phyloP scores from a whole-genome alignment of 2,888 invertebrate species.

The Conomelus anceps region DNA sequence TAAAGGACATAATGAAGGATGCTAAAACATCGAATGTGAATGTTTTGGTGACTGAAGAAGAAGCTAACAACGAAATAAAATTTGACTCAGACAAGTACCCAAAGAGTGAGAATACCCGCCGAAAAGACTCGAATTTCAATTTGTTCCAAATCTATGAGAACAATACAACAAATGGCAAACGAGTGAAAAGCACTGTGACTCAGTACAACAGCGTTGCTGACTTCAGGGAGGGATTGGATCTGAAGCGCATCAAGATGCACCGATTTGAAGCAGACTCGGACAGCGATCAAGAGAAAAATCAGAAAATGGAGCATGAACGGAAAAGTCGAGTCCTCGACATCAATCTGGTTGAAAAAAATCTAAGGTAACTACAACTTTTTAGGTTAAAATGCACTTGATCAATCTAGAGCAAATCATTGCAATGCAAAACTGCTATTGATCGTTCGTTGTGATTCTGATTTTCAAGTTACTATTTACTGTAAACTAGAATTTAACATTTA shows the following conservation, averaged over 20 bases:
- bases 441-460: too few relatives aligned
- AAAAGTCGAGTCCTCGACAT: conserved; percentile 16
- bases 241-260: conserved; percentile 34
- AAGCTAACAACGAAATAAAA: conserved; percentile 32
- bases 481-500: too few relatives aligned
- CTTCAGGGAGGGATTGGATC: conserved; percentile 33
- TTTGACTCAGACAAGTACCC: conserved; percentile 53
- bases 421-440: too few relatives aligned
- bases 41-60: conserved; percentile 44
- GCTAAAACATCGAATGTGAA: conserved; percentile 54
- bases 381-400: not conserved
- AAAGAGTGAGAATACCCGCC: conserved; percentile 45
- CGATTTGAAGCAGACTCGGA: conserved; percentile 20
- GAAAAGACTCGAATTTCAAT: conserved; percentile 43
- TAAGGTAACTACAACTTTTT: conserved; percentile 21
- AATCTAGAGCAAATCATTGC: too few relatives aligned
- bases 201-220: conserved; percentile 28
- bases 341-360: conserved; percentile 26
- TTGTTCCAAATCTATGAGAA: conserved; percentile 45
- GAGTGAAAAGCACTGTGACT: conserved; percentile 28
- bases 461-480: too few relatives aligned
- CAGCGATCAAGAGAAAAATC: conserved; percentile 24
- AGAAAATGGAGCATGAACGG: conserved; percentile 25
- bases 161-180: conserved; percentile 37
- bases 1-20: conserved; percentile 51